Percentiles rank a stretch among this genome's conserved stretches.
Evolutionary conservation across 2,797 vertebrate species (phyloP).

Genomic region (Eulemur albifrons): DNA sequence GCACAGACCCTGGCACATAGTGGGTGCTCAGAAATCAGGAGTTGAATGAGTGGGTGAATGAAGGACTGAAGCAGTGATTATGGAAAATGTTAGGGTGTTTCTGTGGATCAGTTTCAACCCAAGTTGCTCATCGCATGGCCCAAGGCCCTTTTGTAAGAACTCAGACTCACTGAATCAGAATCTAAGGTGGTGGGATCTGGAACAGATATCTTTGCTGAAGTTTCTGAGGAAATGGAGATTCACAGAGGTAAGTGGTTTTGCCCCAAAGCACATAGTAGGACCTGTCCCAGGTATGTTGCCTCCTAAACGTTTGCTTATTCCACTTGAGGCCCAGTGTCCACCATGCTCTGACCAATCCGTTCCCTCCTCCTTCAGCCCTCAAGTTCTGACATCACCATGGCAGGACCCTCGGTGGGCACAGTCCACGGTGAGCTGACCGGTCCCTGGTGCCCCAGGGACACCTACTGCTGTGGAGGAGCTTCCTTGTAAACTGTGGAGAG

Average conservation of each 20-base stretch:
- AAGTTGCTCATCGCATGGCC: background rate
- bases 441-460: background rate
- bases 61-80: background rate
- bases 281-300: rapidly evolving
- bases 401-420: rapidly evolving
- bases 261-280: rapidly evolving
- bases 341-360: rapidly evolving
- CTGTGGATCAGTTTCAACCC: background rate
- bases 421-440: background rate
- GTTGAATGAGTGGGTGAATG: background rate
- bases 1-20: background rate
- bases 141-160: background rate
- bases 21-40: background rate
- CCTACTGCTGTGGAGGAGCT: rapidly evolving
- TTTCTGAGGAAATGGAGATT: background rate
- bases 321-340: rapidly evolving
- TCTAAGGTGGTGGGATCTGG: background rate
- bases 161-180: background rate
- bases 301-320: background rate
- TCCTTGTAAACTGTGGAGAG: background rate
- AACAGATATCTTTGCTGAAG: background rate
- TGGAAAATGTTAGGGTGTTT: background rate
- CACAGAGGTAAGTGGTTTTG: background rate
- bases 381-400: rapidly evolving
- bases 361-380: background rate